These are phyloP conservation scores for Pteronotus mesoamericanus DNA, from an alignment of 2,797 vertebrate genomes.

Conservation along the genomic window DNA sequence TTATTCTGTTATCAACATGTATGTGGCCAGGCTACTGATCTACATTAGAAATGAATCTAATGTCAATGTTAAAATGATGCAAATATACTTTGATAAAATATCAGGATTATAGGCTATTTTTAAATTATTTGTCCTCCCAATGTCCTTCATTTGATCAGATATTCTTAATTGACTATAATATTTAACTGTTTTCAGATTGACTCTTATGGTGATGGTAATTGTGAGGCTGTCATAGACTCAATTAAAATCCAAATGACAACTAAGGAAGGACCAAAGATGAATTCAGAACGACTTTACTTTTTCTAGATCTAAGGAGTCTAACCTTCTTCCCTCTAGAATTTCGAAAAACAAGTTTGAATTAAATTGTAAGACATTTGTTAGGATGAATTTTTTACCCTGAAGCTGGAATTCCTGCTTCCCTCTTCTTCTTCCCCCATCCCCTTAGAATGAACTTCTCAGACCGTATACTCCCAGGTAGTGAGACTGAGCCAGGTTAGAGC, in stretches of 20 bases:
- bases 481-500: background rate
- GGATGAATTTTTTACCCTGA: background rate
- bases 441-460: background rate
- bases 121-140: background rate
- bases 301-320: background rate
- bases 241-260: background rate
- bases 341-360: background rate
- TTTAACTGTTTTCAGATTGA: background rate
- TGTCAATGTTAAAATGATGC: background rate
- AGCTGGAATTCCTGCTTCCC: background rate
- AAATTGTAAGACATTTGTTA: background rate
- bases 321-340: background rate
- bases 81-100: background rate
- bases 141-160: background rate
- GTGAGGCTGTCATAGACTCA: background rate
- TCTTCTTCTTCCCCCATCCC: no score
- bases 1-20: background rate
- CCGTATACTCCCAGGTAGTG: background rate
- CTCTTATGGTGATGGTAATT: background rate
- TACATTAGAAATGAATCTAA: background rate
- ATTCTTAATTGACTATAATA: background rate
- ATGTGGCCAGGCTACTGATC: background rate
- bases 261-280: background rate
- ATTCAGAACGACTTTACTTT: background rate
- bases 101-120: background rate